Percentiles rank a stretch among this genome's conserved stretches.
These are phyloP conservation scores for Ammodytes dubius DNA, from an alignment of 2,113 vertebrate species.

Conservation along the genomic window DNA sequence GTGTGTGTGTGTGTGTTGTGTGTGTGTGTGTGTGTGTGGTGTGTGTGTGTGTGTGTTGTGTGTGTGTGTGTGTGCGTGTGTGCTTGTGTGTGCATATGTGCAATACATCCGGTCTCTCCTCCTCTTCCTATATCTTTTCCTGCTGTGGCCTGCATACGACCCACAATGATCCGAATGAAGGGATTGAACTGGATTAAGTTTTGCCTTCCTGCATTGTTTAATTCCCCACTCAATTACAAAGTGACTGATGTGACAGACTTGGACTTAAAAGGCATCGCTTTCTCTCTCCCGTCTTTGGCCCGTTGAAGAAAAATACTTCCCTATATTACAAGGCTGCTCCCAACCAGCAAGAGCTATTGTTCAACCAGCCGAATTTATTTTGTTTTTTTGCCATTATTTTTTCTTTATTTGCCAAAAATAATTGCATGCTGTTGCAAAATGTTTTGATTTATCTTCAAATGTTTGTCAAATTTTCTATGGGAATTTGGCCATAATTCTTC, in stretches of 20 bases:
- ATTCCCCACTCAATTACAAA: slow-evolving; percentile 16
- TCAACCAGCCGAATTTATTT: slow-evolving; percentile 48
- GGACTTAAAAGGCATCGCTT: slow-evolving; percentile 12
- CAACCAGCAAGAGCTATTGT: slow-evolving; percentile 45
- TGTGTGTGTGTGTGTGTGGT: slow-evolving; percentile 33
- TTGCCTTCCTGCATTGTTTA: slow-evolving; percentile 20
- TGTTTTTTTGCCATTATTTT: slow-evolving; percentile 17
- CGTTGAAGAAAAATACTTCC: slow-evolving; percentile 43
- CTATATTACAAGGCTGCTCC: slow-evolving; percentile 40
- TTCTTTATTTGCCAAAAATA: slow-evolving; percentile 52
- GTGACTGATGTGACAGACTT: slow-evolving; percentile 41
- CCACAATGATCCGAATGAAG: slow-evolving; percentile 42
- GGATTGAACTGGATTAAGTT: slow-evolving; percentile 41
- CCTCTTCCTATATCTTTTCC: slow-evolving; percentile 32
- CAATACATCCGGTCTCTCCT: slow-evolving; percentile 60
- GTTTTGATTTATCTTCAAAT: slow-evolving; percentile 44
- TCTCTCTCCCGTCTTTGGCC: slow-evolving; percentile 10
- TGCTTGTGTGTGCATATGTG: slow-evolving; percentile 56
- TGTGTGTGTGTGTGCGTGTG: not conserved
- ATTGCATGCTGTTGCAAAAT: slow-evolving; percentile 74
- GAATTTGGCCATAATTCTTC: slow-evolving; percentile 52
- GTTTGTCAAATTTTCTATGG: slow-evolving; percentile 40
- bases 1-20: not conserved
- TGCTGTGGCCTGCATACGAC: slow-evolving; percentile 37
- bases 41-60: too few species aligned